These are phyloP conservation scores for Lontra canadensis DNA, from an alignment of 2,113 vertebrate genomes.

Conservation along the genomic window DNA sequence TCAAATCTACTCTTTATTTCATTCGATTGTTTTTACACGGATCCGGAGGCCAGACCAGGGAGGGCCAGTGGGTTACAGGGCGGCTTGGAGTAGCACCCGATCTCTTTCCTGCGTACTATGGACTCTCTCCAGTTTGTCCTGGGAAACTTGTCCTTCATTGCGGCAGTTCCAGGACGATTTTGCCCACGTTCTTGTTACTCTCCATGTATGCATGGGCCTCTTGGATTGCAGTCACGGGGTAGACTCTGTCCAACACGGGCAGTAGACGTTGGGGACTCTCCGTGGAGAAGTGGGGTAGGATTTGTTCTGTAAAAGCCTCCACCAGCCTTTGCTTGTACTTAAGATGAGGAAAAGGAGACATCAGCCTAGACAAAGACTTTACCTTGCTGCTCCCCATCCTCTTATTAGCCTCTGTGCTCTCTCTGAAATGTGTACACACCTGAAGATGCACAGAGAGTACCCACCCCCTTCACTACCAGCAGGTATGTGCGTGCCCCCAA, in stretches of 20 bases:
- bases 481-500: neutral
- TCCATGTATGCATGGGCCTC: constrained; percentile 89
- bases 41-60: neutral
- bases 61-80: neutral
- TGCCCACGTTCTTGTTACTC: constrained; percentile 88
- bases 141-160: neutral
- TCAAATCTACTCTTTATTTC: constrained; percentile 37
- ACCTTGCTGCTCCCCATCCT: neutral
- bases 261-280: constrained; percentile 70
- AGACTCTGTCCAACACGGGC: constrained; percentile 86
- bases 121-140: neutral
- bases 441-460: neutral
- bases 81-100: neutral
- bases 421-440: neutral
- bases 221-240: constrained; percentile 81
- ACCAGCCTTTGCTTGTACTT: constrained; percentile 91
- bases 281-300: constrained; percentile 84
- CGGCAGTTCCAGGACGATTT: constrained; percentile 87
- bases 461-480: neutral
- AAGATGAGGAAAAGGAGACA: constrained; percentile 18
- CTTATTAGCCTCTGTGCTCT: neutral
- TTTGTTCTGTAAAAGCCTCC: constrained; percentile 82
- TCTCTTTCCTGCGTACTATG: neutral
- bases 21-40: neutral
- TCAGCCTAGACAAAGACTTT: neutral